These are phyloP conservation scores for Nyctereutes procyonoides DNA, from an alignment of 2,113 vertebrate genomes.

Conservation along the genomic window DNA sequence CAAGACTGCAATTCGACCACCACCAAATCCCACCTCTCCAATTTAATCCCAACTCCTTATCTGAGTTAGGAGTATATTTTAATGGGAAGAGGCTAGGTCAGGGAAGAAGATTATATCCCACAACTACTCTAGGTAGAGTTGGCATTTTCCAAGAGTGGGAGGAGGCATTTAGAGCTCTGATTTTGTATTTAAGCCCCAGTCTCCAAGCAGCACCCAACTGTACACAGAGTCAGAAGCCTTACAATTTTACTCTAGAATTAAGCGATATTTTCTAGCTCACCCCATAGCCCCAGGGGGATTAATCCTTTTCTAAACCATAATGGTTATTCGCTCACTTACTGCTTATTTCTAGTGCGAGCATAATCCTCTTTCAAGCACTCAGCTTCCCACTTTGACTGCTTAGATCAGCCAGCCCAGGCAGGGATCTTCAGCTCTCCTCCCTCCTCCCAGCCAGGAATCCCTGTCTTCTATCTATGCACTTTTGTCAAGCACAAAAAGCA, in stretches of 20 bases:
- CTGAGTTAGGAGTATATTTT: conserved; percentile 42
- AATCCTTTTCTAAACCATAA: conserved; percentile 62
- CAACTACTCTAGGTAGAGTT: conserved; percentile 59
- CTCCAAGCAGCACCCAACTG: conserved; percentile 30
- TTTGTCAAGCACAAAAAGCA: conserved; percentile 55
- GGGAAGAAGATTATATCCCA: conserved; percentile 36
- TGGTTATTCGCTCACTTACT: conserved; percentile 78
- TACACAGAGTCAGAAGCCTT: conserved; percentile 20
- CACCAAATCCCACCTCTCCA: conserved; percentile 39
- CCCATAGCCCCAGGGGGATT: conserved; percentile 38
- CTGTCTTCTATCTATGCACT: conserved; percentile 76
- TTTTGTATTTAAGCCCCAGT: conserved; percentile 49
- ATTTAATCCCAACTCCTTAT: conserved; percentile 42
- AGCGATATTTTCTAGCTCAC: conserved; percentile 52
- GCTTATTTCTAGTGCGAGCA: conserved; percentile 78
- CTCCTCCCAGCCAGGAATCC: conserved; percentile 79
- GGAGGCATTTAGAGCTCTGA: conserved; percentile 54
- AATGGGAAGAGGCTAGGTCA: neutral
- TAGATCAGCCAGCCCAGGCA: conserved; percentile 71
- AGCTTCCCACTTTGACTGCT: conserved; percentile 77
- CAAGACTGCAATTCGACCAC: conserved; percentile 30
- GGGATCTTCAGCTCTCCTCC: conserved; percentile 77
- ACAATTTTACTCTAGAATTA: conserved; percentile 43
- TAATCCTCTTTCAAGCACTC: conserved; percentile 80
- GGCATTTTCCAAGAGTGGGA: conserved; percentile 62